phyloP scores from a whole-genome alignment of 2,113 vertebrate genomes.

The Melanostigma gelatinosum region DNA sequence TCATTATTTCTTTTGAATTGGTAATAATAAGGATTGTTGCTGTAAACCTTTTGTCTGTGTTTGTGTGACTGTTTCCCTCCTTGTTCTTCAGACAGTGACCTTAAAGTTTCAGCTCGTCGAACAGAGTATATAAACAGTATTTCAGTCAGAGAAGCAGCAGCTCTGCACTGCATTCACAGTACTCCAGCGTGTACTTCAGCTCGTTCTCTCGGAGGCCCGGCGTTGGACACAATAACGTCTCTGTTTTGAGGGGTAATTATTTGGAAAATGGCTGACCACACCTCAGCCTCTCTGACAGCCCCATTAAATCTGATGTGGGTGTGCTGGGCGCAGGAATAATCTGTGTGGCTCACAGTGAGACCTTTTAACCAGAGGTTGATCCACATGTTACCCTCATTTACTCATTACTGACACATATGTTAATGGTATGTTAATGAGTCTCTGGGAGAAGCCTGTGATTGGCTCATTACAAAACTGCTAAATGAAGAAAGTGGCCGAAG shows the following conservation, averaged over 20 bases:
- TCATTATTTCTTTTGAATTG: too few species aligned
- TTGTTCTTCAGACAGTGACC: too few species aligned
- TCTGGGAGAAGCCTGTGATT: not conserved
- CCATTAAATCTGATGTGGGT: slow-evolving; percentile 73
- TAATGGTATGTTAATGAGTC: not conserved
- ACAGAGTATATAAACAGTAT: too few species aligned
- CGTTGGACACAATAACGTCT: slow-evolving; percentile 66
- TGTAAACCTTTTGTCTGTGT: too few species aligned
- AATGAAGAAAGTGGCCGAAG: slow-evolving; percentile 72
- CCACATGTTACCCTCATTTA: not conserved
- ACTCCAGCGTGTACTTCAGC: not conserved
- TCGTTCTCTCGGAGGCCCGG: not conserved
- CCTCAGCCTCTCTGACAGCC: slow-evolving; percentile 71
- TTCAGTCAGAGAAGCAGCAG: too few species aligned
- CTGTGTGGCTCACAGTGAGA: slow-evolving; percentile 24
- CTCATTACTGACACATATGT: not conserved
- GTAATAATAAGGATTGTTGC: too few species aligned
- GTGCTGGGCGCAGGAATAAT: slow-evolving; percentile 49
- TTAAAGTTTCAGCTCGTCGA: too few species aligned
- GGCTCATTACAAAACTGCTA: slow-evolving; percentile 64
- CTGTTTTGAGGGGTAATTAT: slow-evolving; percentile 75
- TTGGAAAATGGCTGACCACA: slow-evolving; percentile 76
- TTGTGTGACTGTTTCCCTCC: too few species aligned
- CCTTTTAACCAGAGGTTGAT: not conserved
- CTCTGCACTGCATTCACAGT: not conserved